phyloP scores from a whole-genome alignment of 2,797 vertebrate genomes.

The Buceros bicornis region DNA sequence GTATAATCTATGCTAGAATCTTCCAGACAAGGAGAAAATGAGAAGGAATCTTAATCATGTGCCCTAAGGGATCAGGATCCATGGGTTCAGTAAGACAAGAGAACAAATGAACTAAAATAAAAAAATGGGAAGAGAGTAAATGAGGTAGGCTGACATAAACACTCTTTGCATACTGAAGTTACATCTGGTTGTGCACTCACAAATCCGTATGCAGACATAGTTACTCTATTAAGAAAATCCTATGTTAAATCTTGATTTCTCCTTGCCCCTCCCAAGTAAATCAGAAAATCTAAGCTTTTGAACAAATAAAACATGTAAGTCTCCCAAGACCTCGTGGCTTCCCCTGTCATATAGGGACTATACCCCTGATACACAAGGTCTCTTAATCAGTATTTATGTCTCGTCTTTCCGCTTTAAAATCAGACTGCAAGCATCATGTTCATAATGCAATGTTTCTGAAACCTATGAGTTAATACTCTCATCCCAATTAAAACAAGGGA shows the following conservation, averaged over 20 bases:
- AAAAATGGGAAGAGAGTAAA: not conserved
- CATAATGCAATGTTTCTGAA: slow-evolving; percentile 1
- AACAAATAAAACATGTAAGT: not conserved
- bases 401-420: not conserved
- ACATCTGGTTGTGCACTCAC: not conserved
- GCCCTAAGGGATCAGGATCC: not conserved
- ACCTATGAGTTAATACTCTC: slow-evolving; percentile 6
- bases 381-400: not conserved
- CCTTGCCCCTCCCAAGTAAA: not conserved
- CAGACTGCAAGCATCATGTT: not conserved
- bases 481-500: slow-evolving; percentile 50
- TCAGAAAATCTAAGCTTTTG: not conserved
- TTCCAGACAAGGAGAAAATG: not conserved
- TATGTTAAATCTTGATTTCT: not conserved
- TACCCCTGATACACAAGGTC: not conserved
- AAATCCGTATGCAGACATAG: not conserved
- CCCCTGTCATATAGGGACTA: not conserved
- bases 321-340: not conserved
- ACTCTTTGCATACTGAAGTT: fast-evolving
- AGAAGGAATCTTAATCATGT: not conserved
- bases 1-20: not conserved
- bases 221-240: not conserved
- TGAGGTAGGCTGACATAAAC: not conserved
- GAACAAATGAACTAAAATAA: not conserved
- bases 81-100: not conserved